These are phyloP conservation scores for Brachycybe producta DNA, from an alignment of 2,888 invertebrate species.

Conservation along the genomic window DNA sequence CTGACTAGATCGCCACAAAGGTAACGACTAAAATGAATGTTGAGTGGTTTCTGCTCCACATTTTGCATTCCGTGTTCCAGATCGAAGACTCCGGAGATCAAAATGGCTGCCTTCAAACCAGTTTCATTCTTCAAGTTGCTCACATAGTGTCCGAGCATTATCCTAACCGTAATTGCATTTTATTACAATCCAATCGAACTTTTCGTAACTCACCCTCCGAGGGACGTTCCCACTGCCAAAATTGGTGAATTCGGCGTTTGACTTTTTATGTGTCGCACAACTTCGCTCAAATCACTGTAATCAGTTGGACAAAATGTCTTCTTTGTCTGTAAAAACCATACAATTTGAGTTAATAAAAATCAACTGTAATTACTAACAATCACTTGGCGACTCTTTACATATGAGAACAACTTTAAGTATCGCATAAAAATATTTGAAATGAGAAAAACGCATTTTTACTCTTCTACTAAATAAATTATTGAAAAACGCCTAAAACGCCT, in stretches of 20 bases:
- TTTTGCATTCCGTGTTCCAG: background rate
- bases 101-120: conserved; percentile 9
- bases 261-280: conserved; percentile 3
- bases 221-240: conserved; percentile 12
- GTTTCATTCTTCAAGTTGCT: conserved; percentile 2
- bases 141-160: conserved; percentile 13
- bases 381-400: too few relatives aligned
- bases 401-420: too few relatives aligned
- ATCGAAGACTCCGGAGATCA: conserved; percentile 11
- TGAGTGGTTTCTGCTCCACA: conserved; percentile 2
- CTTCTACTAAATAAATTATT: too few relatives aligned
- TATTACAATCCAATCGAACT: background rate
- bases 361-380: too few relatives aligned
- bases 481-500: too few relatives aligned
- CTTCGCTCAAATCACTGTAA: conserved; percentile 11
- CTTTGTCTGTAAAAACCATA: background rate
- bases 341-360: background rate
- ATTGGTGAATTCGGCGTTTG: conserved; percentile 8
- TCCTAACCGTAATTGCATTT: background rate
- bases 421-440: too few relatives aligned
- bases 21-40: conserved; percentile 8
- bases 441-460: too few relatives aligned
- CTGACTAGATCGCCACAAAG: background rate
- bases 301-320: conserved; percentile 14
- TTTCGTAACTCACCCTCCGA: conserved; percentile 11